Evolutionary conservation across 2,797 vertebrate genomes (phyloP).

Genomic region (Coracias cyanogaster): DNA sequence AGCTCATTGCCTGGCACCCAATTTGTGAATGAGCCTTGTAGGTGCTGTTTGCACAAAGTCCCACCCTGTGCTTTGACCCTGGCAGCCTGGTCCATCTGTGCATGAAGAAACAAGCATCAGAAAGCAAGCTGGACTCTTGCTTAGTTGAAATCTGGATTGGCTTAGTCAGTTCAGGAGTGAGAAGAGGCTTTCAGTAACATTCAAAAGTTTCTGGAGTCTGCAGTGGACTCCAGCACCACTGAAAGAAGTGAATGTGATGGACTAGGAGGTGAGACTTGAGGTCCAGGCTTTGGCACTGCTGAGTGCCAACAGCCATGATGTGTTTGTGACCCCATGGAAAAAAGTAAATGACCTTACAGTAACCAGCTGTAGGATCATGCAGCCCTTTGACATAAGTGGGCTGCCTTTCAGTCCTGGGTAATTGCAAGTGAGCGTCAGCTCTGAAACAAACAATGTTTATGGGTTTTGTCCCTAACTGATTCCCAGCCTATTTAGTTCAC

Average conservation of each 20-base stretch:
- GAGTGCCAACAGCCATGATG: not conserved
- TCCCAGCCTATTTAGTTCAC: not conserved
- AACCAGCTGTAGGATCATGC: not conserved
- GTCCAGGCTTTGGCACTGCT: not conserved
- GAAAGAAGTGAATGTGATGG: accelerated
- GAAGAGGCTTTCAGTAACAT: not conserved
- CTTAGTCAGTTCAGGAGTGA: not conserved
- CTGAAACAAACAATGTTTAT: not conserved
- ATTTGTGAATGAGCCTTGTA: not conserved
- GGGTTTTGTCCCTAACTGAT: not conserved
- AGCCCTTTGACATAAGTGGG: not conserved
- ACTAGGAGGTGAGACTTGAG: not conserved
- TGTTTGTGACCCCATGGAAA: not conserved
- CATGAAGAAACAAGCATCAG: not conserved
- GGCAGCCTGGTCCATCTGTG: not conserved
- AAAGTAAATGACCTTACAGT: not conserved
- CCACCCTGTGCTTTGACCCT: not conserved
- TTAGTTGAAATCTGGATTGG: not conserved
- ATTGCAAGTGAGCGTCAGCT: not conserved
- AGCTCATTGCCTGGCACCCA: not conserved
- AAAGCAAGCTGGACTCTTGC: not conserved
- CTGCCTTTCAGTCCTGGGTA: not conserved
- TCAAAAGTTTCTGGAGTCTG: not conserved
- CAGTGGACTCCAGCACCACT: not conserved
- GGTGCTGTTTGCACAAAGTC: not conserved